Evolutionary conservation across 2,797 vertebrate species (phyloP), one percentile per base, ranked within the genome.

Genomic region (Chelon labrosus): DNA sequence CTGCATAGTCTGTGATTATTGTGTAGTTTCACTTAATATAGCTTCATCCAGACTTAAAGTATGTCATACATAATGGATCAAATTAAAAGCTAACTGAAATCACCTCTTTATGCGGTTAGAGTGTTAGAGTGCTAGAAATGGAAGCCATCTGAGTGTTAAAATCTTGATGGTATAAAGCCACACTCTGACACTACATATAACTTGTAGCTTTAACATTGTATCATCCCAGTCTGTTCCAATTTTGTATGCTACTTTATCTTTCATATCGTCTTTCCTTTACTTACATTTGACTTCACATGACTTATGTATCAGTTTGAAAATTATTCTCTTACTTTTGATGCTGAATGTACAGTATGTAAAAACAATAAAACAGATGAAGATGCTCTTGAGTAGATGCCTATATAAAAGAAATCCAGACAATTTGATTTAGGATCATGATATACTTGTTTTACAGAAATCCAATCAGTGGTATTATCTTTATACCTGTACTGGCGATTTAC

Each of bases 281-380:
- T 39, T 44, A 0, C 31, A 0, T 58, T 39, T 41, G 25, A 63
- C 71, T 51, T 46, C 22, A 58, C 13, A 20, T 31, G 56, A 37
- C 66, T 20, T 69, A 0, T 49, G 49, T 60, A 58, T 56, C 60
- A 44, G 16, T 44, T 44, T 17, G 42, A 44, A 14, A 6, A 0
- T 10, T 27, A 76, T 62, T 61, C 19, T 69, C 22, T 81, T 46
- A 31, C 27, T 44, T 71, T 49, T 73, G 35, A 66, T 74, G 64
- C 62, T 75, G 69, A 82, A 71, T 84, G 42, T 44, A 7, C 31
- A 35, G 75, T 82, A 70, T 44, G 71, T 68, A 35, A 50, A 17
- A 76, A 64, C 54, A 84, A 87, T 85, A 63, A 88, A 88, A 50
- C 19, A 4, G 7, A 73, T 59, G 19, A 10, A 4, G 54, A 52